Base-by-base conservation (phyloP, 2,113 vertebrate species). In the Syrrhaptes paradoxus region DNA sequence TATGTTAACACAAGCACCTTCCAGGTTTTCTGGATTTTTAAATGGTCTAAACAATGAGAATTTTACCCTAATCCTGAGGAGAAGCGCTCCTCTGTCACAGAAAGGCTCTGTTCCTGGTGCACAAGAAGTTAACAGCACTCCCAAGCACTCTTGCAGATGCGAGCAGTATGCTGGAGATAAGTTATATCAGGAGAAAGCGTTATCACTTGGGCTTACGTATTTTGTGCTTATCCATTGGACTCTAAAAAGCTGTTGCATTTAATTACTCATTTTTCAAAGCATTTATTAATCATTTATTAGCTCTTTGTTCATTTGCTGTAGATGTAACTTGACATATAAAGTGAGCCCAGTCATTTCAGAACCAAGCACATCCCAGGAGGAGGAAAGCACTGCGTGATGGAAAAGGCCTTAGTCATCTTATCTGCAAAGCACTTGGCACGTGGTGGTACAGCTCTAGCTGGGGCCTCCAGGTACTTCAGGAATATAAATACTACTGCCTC, bases 201-300 rank as follows among this genome's bases (percentile, higher is more conserved):
- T 95, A 96, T 92, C 83, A 0, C 86, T 80, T 29, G 79, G 78
- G 67, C 90, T 96, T 95, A 94, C 87, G 43, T 63, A 95, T 91
- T 93, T 93, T 91, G 74, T 83, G 67, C 87, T 91, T 87, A 94
- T 79, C 95, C 12, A 0, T 17, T 81, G 91, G 87, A 59, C 82
- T 93, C 78, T 83, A 62, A 86, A 85, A 95, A 93, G 82, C 85
- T 77, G 65, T 90, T 93, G 78, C 52, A 67, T 95, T 94, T 93
- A 96, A 91, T 95, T 89, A 91, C n/a, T 62, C 62, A 79, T 87
- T 89, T 85, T 89, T 94, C 87, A 91, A 85, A 93, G 67, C 71
- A 34, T 94, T 95, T 93, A 93, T 85, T 94, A 77, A 89, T 95
- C 13, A 74, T 91, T 87, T 95, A 80, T 95, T 93, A 93, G 71